Evolutionary conservation across 1,140 invertebrate species (phyloP).

Genomic region (Heliconius melpomene): DNA sequence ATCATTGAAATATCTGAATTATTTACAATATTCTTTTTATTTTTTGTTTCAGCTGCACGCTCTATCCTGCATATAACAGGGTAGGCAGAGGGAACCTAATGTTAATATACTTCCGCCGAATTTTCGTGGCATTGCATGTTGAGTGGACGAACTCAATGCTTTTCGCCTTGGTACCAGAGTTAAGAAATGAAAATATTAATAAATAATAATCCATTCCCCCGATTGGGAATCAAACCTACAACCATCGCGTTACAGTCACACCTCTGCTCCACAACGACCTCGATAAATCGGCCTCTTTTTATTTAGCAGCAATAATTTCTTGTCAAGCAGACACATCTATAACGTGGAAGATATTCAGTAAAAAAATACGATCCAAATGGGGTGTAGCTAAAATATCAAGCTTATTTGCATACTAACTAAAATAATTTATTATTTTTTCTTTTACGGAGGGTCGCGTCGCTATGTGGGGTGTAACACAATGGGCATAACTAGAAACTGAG

Average conservation of each 20-base stretch:
- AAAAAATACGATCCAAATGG: slow-evolving; percentile 65
- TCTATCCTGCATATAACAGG: too few species aligned
- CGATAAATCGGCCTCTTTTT: not conserved
- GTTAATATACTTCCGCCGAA: too few species aligned
- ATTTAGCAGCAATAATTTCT: slow-evolving; percentile 28
- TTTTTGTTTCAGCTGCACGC: too few species aligned
- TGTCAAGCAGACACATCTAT: slow-evolving; percentile 12
- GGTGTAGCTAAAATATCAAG: slow-evolving; percentile 78
- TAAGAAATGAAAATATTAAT: too few species aligned
- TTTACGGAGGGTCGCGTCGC: slow-evolving; percentile 70
- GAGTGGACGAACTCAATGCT: too few species aligned
- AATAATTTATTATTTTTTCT: slow-evolving; percentile 79
- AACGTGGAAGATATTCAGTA: slow-evolving; percentile 51
- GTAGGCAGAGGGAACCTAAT: too few species aligned
- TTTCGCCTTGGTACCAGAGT: too few species aligned
- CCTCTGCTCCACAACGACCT: too few species aligned
- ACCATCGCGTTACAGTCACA: too few species aligned
- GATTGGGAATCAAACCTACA: too few species aligned
- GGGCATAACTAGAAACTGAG: slow-evolving; percentile 71
- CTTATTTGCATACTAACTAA: slow-evolving; percentile 81
- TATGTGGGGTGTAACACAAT: slow-evolving; percentile 72
- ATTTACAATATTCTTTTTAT: slow-evolving; percentile 5
- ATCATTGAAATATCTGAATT: slow-evolving; percentile 39
- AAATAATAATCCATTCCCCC: too few species aligned
- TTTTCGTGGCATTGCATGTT: too few species aligned